These are phyloP conservation scores for Babyrousa celebensis DNA, from an alignment of 2,797 vertebrate genomes.

Conservation along the genomic window DNA sequence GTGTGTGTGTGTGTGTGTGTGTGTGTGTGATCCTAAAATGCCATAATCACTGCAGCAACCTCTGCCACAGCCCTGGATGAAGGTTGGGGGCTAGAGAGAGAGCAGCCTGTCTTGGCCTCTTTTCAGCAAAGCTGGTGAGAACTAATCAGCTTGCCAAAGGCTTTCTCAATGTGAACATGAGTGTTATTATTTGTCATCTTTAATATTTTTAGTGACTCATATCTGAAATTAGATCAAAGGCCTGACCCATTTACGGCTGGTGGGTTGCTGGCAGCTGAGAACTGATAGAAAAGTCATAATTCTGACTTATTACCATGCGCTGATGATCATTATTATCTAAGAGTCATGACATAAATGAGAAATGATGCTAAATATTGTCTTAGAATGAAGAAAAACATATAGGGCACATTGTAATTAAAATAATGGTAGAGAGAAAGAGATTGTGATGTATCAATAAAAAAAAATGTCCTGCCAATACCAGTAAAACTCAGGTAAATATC, in stretches of 20 bases:
- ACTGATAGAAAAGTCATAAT: background rate
- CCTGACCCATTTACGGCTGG: constrained; percentile 44
- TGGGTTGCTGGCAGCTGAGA: background rate
- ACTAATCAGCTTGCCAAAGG: background rate
- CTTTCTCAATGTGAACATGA: constrained; percentile 18
- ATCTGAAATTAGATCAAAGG: constrained; percentile 64
- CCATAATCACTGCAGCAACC: background rate
- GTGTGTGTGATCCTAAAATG: background rate
- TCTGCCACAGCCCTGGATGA: background rate
- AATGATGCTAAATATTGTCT: background rate
- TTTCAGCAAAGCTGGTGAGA: background rate
- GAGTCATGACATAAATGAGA: background rate
- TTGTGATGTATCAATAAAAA: background rate
- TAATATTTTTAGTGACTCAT: constrained; percentile 73
- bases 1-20: background rate
- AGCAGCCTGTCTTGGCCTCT: background rate
- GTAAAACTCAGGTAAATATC: constrained; percentile 29
- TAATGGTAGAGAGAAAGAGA: background rate
- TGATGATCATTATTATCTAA: background rate
- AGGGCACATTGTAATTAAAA: background rate
- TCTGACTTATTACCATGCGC: background rate
- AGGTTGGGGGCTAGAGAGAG: background rate
- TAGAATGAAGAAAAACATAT: background rate
- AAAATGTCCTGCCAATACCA: background rate
- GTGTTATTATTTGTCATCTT: constrained; percentile 40